Evolutionary conservation across 2,797 vertebrate species (phyloP).

Genomic region (Cetoscarus ocellatus): DNA sequence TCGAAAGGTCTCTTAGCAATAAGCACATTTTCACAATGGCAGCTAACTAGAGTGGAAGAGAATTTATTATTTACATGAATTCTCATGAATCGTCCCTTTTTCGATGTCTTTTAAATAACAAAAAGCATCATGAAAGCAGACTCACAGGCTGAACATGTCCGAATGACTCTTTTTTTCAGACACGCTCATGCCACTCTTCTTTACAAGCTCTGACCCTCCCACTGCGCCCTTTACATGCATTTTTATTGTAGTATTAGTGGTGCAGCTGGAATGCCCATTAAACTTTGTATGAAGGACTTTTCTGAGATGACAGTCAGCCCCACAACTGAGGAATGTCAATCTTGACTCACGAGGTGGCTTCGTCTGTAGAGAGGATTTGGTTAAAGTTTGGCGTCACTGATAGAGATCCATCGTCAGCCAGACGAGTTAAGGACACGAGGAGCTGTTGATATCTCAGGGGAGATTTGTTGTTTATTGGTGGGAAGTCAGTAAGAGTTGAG

Average conservation of each 20-base stretch:
- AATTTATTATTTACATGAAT: not conserved
- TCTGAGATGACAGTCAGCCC: constrained; percentile 7
- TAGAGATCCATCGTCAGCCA: not conserved
- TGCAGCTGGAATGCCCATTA: constrained; percentile 66
- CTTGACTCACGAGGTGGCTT: constrained; percentile 16
- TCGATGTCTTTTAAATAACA: too few relatives aligned
- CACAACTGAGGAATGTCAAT: constrained; percentile 35
- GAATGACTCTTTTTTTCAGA: constrained; percentile 14
- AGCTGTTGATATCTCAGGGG: not conserved
- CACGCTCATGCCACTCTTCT: constrained; percentile 12
- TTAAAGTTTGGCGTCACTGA: constrained; percentile 2
- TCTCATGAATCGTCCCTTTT: too few relatives aligned
- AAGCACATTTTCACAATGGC: constrained; percentile 11
- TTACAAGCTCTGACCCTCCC: constrained; percentile 41
- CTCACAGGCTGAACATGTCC: not conserved
- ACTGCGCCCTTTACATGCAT: constrained; percentile 30
- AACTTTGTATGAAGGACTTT: constrained; percentile 29
- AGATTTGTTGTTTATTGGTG: not conserved
- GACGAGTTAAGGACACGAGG: not conserved
- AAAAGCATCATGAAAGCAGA: not conserved
- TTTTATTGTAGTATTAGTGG: constrained; percentile 56
- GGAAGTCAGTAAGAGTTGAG: not conserved
- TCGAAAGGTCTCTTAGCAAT: constrained; percentile 15
- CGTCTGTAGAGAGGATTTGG: constrained; percentile 1
- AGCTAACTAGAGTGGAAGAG: not conserved